phyloP scores from a whole-genome alignment of 92 coral and sea anemone species.

The Siderastrea siderea region DNA sequence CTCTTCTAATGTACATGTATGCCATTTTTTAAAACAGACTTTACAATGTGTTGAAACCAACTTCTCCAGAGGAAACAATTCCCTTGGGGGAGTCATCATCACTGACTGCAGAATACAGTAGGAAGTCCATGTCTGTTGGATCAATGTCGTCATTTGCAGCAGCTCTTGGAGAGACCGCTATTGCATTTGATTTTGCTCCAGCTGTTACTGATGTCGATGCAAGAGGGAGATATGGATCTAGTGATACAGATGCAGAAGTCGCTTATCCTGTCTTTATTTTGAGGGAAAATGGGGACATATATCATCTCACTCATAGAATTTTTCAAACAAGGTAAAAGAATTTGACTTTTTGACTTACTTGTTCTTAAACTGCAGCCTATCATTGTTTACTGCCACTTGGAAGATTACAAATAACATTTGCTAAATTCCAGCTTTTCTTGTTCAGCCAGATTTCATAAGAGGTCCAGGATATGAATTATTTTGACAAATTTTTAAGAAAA shows the following conservation, averaged over 20 bases:
- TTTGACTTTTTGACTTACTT: background rate
- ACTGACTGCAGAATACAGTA: constrained; percentile 73
- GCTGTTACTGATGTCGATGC: constrained; percentile 46
- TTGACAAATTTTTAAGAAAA: too few species aligned
- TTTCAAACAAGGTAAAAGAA: constrained; percentile 59
- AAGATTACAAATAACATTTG: too few species aligned
- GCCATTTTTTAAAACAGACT: constrained; percentile 3
- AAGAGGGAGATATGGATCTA: constrained; percentile 22
- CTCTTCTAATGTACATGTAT: background rate
- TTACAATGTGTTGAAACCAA: constrained; percentile 85
- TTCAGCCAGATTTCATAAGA: too few species aligned
- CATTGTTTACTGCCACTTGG: background rate
- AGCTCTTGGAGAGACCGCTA: constrained; percentile 94
- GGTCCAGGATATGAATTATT: too few species aligned
- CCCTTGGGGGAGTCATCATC: constrained; percentile 86
- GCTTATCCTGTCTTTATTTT: constrained; percentile 85
- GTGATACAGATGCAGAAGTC: constrained; percentile 45
- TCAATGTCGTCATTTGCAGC: constrained; percentile 90
- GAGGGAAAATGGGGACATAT: constrained; percentile 95
- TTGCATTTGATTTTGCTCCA: constrained; percentile 98
- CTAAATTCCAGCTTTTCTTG: too few species aligned
- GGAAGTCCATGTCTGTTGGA: constrained; percentile 75
- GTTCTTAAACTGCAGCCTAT: background rate
- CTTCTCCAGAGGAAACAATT: constrained; percentile 81
- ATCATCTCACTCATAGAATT: constrained; percentile 70